Evolutionary conservation across 2,113 vertebrate genomes (phyloP), one percentile per base, ranked within the genome.

Genomic region (Junco hyemalis): DNA sequence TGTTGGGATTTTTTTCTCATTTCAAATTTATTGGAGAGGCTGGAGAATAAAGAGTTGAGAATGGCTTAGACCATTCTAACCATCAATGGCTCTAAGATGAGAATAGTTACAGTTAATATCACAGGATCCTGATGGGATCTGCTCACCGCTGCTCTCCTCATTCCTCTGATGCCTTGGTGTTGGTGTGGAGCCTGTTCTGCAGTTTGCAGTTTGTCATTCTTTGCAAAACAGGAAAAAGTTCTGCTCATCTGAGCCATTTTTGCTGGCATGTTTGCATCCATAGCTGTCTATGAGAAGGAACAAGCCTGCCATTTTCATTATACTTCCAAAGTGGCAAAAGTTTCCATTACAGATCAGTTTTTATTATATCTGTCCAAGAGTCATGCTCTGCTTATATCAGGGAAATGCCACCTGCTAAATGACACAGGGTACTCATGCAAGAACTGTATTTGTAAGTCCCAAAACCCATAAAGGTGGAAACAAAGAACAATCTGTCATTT

Each of bases 401-500:
- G n/a, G 72, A 85, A 94, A 59, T 77, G 48, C 7, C 8, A 57
- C 29, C 42, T 1, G 1, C 54, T 81, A 70, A 88, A 47, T 83
- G 71, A 59, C n/a, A 70, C 2, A 10, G 33, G 1, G 3, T 56
- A 70, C 14, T 83, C 53, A 50, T 60, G 81, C 57, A 82, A 77
- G 87, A 93, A 35, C 51, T 86, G n/a, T 70, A 1, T 69, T 15
- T 59, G 21, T 42, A 36, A 51, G 11, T 78, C 69, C 28, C 71
- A 45, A 86, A 92, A 40, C 31, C 74, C 42, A 23, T 54, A 83
- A 57, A 93, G 66, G 68, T 85, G 74, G 80, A 82, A 93, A 50
- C 33, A 90, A 73, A 77, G 70, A 72, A 8, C 88, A 48, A 33
- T 86, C 79, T 93, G 82, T 94, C 86, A 86, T 93, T 84, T 92